Evolutionary conservation across 1,140 invertebrate genomes (phyloP), one percentile per base, ranked within the genome.

Genomic region (Rhizoglyphus robini): DNA sequence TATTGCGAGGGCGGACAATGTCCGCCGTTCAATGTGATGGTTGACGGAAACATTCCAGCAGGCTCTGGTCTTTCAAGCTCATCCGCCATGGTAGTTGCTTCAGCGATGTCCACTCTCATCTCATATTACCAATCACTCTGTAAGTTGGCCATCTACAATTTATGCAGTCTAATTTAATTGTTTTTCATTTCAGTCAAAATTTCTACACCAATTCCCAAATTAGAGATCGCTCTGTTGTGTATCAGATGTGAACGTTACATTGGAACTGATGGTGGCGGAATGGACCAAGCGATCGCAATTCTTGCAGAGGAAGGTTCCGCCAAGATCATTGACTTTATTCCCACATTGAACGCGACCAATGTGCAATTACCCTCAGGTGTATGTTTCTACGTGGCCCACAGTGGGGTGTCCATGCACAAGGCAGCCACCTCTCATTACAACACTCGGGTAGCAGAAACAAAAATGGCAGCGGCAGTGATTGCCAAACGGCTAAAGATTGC

Each of bases 281-380:
- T 99, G 96, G 96, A 99, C 76, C 96, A 99, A 79, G 93, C 96
- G 0, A 97, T 97, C 71, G 90, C 90, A 58, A 90, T 97, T 77
- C 81, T 98, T 23, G 94, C 89, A 1, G 83, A 87, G 73, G 36
- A 68, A 85, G 86, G 86, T 67, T 84, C 81, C 71, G 90, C 90
- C 0, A 89, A 91, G 74, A 81, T 90, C 68, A 98, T 99, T 69
- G 87, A 95, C 70, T 99, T 96, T 78, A 83, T 91, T 73, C 96
- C 96, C 0, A 48, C 3, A 20, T 75, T 98, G 18, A 80, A 81
- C 67, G 83, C 86, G 3, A 82, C 80, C 36, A 83, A 90, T 71
- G 85, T 98, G 2, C 75, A 75, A 0, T 75, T 99, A 31, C 95
- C 96, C 3, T 71, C 79, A 65, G 84, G 84, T 65, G 86, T 85